These are phyloP conservation scores for Trichomycterus rosablanca DNA, from an alignment of 2,113 vertebrate species.

Conservation along the genomic window DNA sequence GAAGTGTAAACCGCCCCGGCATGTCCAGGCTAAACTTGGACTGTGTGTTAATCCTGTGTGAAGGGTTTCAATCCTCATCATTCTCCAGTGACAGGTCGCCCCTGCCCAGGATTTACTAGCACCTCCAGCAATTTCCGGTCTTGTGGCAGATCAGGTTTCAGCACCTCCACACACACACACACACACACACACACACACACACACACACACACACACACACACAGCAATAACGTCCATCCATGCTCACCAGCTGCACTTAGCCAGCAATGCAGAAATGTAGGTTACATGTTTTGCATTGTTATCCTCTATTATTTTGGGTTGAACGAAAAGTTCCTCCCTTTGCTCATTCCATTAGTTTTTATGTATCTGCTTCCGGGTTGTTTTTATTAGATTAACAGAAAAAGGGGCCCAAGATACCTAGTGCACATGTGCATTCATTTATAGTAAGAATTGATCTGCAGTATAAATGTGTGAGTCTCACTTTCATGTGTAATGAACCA, in stretches of 20 bases:
- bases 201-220: slow-evolving; percentile 1
- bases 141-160: slow-evolving; percentile 39
- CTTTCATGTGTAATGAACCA: too few species aligned
- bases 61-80: slow-evolving; percentile 78
- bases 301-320: not conserved
- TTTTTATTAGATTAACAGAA: too few species aligned
- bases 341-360: too few species aligned
- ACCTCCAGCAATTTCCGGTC: slow-evolving; percentile 42
- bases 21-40: slow-evolving; percentile 62
- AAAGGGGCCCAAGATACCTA: too few species aligned
- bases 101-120: slow-evolving; percentile 65
- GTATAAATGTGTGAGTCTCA: too few species aligned
- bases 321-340: slow-evolving; percentile 2
- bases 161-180: slow-evolving; percentile 5
- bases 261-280: slow-evolving; percentile 10
- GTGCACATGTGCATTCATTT: too few species aligned
- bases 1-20: slow-evolving; percentile 40
- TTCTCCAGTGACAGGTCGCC: slow-evolving; percentile 70
- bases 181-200: slow-evolving; percentile 25
- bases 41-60: slow-evolving; percentile 74
- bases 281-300: not conserved
- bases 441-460: too few species aligned
- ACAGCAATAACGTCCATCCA: not conserved
- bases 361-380: too few species aligned
- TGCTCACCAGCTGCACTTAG: slow-evolving; percentile 21